Conservation (phyloP, 2,888 invertebrate genomes). For the Drosophila meridiana region DNA sequence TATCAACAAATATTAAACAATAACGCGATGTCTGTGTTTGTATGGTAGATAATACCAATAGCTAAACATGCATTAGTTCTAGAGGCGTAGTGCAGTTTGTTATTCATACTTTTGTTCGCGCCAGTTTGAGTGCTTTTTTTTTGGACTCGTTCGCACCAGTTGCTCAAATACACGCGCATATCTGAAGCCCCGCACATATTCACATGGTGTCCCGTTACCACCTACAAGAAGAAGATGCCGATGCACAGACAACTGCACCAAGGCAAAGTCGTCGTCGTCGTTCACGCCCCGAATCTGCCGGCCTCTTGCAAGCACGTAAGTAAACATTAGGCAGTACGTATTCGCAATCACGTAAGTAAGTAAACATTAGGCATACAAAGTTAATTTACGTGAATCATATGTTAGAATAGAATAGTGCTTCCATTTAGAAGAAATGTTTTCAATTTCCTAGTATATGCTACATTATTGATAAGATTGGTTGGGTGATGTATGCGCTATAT, state of each 20-base stretch:
- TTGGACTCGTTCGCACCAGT: slow-evolving; percentile 28
- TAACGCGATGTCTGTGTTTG: neutral
- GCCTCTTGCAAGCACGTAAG: slow-evolving; percentile 71
- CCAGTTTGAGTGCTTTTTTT: slow-evolving; percentile 11
- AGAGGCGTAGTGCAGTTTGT: neutral
- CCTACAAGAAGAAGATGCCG: slow-evolving; percentile 48
- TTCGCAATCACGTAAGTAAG: slow-evolving; percentile 6
- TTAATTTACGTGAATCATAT: slow-evolving; percentile 3
- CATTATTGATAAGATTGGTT: slow-evolving; percentile 8
- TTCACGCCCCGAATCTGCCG: slow-evolving; percentile 64
- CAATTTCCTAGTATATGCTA: neutral
- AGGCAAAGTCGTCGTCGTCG: slow-evolving; percentile 33
- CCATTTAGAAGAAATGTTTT: neutral
- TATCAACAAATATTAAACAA: slow-evolving; percentile 22
- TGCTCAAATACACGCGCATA: slow-evolving; percentile 16
- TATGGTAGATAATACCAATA: slow-evolving; percentile 20
- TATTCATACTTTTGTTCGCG: slow-evolving; percentile 9
- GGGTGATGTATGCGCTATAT: neutral
- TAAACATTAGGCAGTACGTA: slow-evolving; percentile 31
- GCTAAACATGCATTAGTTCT: slow-evolving; percentile 3
- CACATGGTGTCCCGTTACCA: slow-evolving; percentile 56
- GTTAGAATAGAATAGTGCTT: neutral
- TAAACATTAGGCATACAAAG: neutral
- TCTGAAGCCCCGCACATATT: neutral
- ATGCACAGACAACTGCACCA: slow-evolving; percentile 12